phyloP scores from a whole-genome alignment of 2,888 invertebrate genomes.

The Drosophila anomalipes region DNA sequence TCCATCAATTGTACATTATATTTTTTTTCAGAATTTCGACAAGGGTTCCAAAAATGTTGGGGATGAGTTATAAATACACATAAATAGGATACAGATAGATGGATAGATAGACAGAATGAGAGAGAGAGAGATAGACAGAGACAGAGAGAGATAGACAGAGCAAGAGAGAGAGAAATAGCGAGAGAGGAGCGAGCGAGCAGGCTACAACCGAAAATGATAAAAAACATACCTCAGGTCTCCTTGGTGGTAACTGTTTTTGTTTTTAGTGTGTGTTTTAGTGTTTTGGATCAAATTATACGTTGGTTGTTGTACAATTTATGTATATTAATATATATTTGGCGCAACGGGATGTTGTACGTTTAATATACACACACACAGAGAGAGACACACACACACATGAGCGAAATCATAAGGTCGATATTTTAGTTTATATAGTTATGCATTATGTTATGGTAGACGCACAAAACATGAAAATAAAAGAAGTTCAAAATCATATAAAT shows the following conservation, averaged over 20 bases:
- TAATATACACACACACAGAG: conserved; percentile 34
- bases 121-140: conserved; percentile 1
- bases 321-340: conserved; percentile 38
- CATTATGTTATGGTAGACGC: conserved; percentile 65
- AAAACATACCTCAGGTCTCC: conserved; percentile 95
- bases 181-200: conserved; percentile 64
- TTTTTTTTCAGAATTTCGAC: conserved; percentile 57
- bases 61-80: conserved; percentile 38
- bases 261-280: conserved; percentile 41
- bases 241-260: conserved; percentile 90
- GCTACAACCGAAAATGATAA: conserved; percentile 63
- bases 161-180: conserved; percentile 27
- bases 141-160: conserved; percentile 19
- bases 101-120: conserved; percentile 7
- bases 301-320: conserved; percentile 38
- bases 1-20: conserved; percentile 49
- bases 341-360: conserved; percentile 65
- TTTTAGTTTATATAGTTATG: conserved; percentile 39
- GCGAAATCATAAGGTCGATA: conserved; percentile 64
- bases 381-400: conserved; percentile 37
- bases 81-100: conserved; percentile 28
- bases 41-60: conserved; percentile 38
- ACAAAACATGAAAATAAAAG: conserved; percentile 74
- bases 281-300: conserved; percentile 63
- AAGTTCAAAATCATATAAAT: conserved; percentile 59